Base-by-base conservation (phyloP, 2,888 invertebrate species). In the Tenthredo mesomela region DNA sequence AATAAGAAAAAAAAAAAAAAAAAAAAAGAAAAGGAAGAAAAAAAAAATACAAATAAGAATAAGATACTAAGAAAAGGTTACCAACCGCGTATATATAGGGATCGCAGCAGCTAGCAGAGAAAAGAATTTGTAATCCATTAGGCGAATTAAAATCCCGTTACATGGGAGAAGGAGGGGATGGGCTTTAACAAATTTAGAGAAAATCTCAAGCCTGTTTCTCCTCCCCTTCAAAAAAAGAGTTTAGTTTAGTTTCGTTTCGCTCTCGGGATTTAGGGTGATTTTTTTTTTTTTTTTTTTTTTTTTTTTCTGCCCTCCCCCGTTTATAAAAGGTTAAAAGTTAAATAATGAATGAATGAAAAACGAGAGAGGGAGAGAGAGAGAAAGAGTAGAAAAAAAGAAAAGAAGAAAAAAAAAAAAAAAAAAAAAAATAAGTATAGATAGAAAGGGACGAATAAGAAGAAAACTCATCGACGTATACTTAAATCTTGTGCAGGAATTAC, bases 41-140 rank as follows among this genome's bases (percentile, higher is more conserved):
- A 18, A 50, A 18, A 4, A 50, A 4, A 15, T 50, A 18, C 4
- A 3, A 50, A 50, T 50, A 50, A 50, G 18, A 50, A 50, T 50
- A 18, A 47, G 15, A 50, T 18, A 18, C 70, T 29, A 10, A 70
- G 37, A n/a, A n/a, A 37, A 15, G 37, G 18, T 70, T 15, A 47
- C 47, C 47, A 47, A 29, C 15, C 37, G 70, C n/a, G 33, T 33
- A 37, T 37, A 37, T 33, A 37, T 2, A 29, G 61, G 21, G 61
- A 25, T 21, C 25, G 0, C 29, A 2, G n/a, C n/a, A 12, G 21
- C 25, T n/a, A 43, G n/a, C 75, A 25, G 47, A 12, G 12, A 61
- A 75, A 47, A 75, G 75, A 75, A 75, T 75, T 75, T 37, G 75
- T 37, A 15, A 75, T 75, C 75, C 75, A 47, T 75, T 75, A 75